Conservation (phyloP, 2,113 vertebrate species). For the Dryoscopus gambensis region DNA sequence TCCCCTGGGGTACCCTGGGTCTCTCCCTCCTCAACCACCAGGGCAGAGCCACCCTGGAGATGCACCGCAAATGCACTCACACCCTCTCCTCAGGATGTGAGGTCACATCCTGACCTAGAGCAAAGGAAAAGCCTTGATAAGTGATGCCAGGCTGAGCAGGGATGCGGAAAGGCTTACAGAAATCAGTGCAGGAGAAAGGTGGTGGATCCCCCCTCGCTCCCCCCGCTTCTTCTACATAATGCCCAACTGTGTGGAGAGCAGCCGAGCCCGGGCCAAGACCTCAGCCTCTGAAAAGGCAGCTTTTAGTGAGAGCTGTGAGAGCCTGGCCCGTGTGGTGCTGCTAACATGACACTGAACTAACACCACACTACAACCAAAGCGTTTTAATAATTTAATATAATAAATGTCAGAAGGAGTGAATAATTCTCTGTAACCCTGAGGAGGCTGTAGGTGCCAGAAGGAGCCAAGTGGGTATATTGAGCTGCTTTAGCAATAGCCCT, state of each 20-base stretch:
- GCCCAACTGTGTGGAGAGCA: slow-evolving; percentile 35
- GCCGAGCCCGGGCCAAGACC: neutral
- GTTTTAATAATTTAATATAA: slow-evolving; percentile 55
- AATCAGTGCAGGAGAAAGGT: neutral
- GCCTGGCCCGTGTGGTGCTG: neutral
- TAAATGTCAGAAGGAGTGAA: slow-evolving; percentile 59
- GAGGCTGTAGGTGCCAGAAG: slow-evolving; percentile 33
- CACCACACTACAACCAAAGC: slow-evolving; percentile 46
- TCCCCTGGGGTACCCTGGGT: neutral
- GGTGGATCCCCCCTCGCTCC: neutral
- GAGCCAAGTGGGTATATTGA: neutral
- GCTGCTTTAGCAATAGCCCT: slow-evolving; percentile 23
- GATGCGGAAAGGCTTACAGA: neutral
- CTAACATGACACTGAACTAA: slow-evolving; percentile 57
- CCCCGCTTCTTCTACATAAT: neutral
- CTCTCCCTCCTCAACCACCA: neutral
- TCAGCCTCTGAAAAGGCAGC: slow-evolving; percentile 37
- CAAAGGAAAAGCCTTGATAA: neutral
- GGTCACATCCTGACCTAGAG: neutral
- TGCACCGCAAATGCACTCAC: neutral
- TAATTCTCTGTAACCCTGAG: slow-evolving; percentile 53
- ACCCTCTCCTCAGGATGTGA: neutral
- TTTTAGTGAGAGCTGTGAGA: neutral
- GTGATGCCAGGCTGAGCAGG: neutral
- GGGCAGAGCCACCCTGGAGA: neutral